Conservation (phyloP, 1,140 invertebrate species). For the Riptortus pedestris region DNA sequence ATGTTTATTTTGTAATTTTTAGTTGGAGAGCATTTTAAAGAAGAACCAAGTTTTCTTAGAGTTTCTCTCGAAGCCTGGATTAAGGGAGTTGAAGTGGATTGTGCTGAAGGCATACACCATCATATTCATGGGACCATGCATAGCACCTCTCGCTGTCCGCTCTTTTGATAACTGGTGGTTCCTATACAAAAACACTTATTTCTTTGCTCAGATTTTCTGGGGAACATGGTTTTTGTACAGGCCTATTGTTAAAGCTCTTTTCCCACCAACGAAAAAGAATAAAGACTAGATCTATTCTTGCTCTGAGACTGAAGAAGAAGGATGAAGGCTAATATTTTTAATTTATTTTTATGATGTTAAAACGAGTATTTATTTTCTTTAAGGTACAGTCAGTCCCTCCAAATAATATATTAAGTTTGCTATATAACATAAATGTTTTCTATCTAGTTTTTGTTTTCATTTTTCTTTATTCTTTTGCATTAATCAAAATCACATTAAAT, state of each 20-base stretch:
- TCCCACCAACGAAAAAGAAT: conserved; percentile 28
- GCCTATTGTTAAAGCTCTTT: conserved; percentile 37
- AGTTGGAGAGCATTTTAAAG: conserved; percentile 45
- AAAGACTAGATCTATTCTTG: too few relatives aligned
- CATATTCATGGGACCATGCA: conserved; percentile 74
- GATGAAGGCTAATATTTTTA: too few relatives aligned
- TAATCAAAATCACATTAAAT: too few relatives aligned
- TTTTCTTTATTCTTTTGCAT: too few relatives aligned
- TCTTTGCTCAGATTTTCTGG: conserved; percentile 52
- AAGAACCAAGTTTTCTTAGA: conserved; percentile 41
- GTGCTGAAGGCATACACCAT: conserved; percentile 64
- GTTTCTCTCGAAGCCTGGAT: conserved; percentile 30
- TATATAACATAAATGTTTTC: too few relatives aligned
- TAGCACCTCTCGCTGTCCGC: conserved; percentile 68
- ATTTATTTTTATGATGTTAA: too few relatives aligned
- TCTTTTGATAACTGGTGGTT: conserved; percentile 52
- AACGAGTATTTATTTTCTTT: too few relatives aligned
- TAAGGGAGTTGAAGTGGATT: conserved; percentile 39
- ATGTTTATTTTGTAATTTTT: conserved; percentile 31
- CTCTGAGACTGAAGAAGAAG: too few relatives aligned
- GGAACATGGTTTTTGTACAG: conserved; percentile 46
- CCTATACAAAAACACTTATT: conserved; percentile 51
- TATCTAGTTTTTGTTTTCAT: too few relatives aligned
- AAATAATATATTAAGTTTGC: too few relatives aligned
- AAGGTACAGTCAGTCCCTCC: too few relatives aligned